Conservation (phyloP, 2,888 invertebrate species). For the Clivina fossor region DNA sequence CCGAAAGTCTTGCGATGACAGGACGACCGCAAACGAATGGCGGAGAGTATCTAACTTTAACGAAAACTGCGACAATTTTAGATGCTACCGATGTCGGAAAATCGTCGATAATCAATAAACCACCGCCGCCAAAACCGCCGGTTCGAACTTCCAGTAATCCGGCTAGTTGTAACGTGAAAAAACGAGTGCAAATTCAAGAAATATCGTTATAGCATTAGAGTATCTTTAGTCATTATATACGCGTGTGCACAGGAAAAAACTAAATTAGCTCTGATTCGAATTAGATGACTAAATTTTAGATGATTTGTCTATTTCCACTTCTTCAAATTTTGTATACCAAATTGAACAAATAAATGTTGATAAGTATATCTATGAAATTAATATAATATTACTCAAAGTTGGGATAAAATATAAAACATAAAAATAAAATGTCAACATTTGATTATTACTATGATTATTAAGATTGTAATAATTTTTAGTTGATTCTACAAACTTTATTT, state of each 20-base stretch:
- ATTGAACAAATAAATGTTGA: not conserved
- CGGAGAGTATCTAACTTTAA: constrained; percentile 45
- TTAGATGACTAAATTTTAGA: too few relatives aligned
- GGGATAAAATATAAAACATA: not conserved
- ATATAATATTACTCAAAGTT: not conserved
- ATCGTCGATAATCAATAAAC: constrained; percentile 46
- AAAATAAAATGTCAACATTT: too few relatives aligned
- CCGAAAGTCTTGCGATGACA: constrained; percentile 52
- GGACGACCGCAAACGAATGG: constrained; percentile 43
- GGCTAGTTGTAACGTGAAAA: constrained; percentile 65
- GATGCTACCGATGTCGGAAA: constrained; percentile 36
- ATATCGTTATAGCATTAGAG: constrained; percentile 69
- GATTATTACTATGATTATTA: not conserved
- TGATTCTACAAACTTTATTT: too few relatives aligned
- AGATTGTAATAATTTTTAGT: not conserved
- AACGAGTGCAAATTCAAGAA: constrained; percentile 79
- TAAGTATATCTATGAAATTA: too few relatives aligned
- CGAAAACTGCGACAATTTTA: constrained; percentile 22
- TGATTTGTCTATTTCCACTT: too few relatives aligned
- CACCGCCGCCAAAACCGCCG: constrained; percentile 47
- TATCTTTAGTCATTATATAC: not conserved
- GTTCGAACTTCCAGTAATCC: constrained; percentile 51
- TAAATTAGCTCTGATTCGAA: too few relatives aligned
- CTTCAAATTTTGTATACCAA: too few relatives aligned
- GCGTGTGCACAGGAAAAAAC: not conserved